Evolutionary conservation across 2,797 vertebrate genomes (phyloP).

Genomic region (Thaleichthys pacificus): DNA sequence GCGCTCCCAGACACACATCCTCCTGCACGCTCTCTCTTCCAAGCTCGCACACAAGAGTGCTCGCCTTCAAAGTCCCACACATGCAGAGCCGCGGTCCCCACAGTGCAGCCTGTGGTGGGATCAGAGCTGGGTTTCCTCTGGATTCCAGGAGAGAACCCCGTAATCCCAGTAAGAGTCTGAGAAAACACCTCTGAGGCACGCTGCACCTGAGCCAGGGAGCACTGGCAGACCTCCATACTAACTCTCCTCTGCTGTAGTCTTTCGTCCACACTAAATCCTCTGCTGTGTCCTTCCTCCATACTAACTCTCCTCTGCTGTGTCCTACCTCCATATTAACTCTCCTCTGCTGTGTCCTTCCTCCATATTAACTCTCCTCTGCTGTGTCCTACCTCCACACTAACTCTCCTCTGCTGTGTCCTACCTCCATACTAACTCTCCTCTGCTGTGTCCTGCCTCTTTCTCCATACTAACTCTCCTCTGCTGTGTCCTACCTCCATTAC

Average conservation of each 20-base stretch:
- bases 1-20: conserved; percentile 10
- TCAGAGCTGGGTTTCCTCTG: conserved; percentile 68
- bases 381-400: background rate
- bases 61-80: conserved; percentile 29
- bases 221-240: background rate
- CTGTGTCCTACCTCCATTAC: background rate
- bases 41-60: conserved; percentile 14
- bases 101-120: conserved; percentile 47
- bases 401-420: background rate
- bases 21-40: conserved; percentile 5
- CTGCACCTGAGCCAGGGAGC: conserved; percentile 28
- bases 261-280: background rate
- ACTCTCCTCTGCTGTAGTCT: no score
- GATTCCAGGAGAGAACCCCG: conserved; percentile 58
- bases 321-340: background rate
- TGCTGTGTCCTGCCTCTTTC: background rate
- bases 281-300: background rate
- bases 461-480: background rate
- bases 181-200: conserved; percentile 68
- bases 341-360: background rate
- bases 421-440: background rate
- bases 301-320: background rate
- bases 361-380: background rate
- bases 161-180: conserved; percentile 71
- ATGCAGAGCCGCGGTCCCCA: conserved; percentile 13